Evolutionary conservation across 2,888 invertebrate genomes (phyloP).

Genomic region (Leucophenga maculata): DNA sequence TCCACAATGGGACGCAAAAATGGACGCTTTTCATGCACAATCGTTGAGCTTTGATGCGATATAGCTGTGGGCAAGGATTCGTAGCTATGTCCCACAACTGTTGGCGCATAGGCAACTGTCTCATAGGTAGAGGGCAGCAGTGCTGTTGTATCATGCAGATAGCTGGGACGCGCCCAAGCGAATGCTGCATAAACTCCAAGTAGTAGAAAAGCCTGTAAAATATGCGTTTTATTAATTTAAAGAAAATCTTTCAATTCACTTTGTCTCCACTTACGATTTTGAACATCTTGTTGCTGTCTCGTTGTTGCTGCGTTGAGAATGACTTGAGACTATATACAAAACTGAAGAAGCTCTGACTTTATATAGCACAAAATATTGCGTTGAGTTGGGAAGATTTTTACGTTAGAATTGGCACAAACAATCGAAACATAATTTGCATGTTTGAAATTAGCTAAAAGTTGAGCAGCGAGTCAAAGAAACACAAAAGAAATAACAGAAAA

Average conservation of each 20-base stretch:
- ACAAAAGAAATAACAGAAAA: constrained; percentile 30
- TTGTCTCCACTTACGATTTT: constrained; percentile 60
- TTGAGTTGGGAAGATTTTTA: constrained; percentile 45
- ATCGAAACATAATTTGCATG: constrained; percentile 49
- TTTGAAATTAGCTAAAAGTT: constrained; percentile 11
- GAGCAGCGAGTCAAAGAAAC: background rate
- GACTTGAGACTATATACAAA: constrained; percentile 47
- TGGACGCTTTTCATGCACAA: constrained; percentile 69
- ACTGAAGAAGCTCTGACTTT: constrained; percentile 48
- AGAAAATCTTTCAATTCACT: background rate
- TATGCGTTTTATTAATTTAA: background rate
- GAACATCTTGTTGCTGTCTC: constrained; percentile 53
- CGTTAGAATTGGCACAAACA: constrained; percentile 65
- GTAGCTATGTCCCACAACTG: constrained; percentile 63
- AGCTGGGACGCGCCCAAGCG: constrained; percentile 57
- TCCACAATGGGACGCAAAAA: constrained; percentile 65
- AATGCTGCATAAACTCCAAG: constrained; percentile 34
- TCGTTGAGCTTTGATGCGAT: constrained; percentile 69
- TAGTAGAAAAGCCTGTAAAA: constrained; percentile 43
- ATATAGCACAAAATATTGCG: constrained; percentile 46
- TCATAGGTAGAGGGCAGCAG: constrained; percentile 52
- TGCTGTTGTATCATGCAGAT: constrained; percentile 40
- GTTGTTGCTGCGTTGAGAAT: constrained; percentile 26
- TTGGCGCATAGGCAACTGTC: constrained; percentile 60
- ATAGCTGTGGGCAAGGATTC: constrained; percentile 63